Conservation (phyloP, 2,888 invertebrate genomes). For the Neoitamus cyanurus region DNA sequence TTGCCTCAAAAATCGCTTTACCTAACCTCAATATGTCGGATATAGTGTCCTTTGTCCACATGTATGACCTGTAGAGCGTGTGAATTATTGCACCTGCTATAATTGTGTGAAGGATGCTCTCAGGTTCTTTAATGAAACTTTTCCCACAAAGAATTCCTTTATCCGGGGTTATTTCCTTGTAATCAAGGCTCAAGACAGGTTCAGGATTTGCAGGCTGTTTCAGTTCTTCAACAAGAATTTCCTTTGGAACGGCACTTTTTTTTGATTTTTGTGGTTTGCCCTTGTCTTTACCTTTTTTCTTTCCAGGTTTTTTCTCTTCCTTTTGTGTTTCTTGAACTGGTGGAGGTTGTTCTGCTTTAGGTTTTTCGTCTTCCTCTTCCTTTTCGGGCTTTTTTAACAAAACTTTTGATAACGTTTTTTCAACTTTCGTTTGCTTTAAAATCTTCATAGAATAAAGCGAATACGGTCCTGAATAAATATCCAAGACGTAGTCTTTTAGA, state of each 20-base stretch:
- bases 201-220: background rate
- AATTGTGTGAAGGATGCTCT: constrained; percentile 61
- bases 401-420: background rate
- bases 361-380: background rate
- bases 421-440: background rate
- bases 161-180: constrained; percentile 56
- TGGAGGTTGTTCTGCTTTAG: background rate
- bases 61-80: constrained; percentile 60
- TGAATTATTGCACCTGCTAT: constrained; percentile 65
- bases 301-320: background rate
- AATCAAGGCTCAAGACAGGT: constrained; percentile 52
- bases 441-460: constrained; percentile 7
- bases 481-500: background rate
- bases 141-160: constrained; percentile 62
- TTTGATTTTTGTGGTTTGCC: constrained; percentile 2
- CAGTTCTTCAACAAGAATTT: background rate
- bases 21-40: constrained; percentile 63
- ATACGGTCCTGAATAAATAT: background rate
- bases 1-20: constrained; percentile 60
- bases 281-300: background rate
- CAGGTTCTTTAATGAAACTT: constrained; percentile 61
- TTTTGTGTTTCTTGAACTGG: background rate
- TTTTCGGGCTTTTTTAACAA: background rate
- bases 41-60: constrained; percentile 64
- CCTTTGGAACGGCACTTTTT: background rate